These are phyloP conservation scores for Brenthis daphne DNA, from an alignment of 2,888 invertebrate genomes.

Conservation along the genomic window DNA sequence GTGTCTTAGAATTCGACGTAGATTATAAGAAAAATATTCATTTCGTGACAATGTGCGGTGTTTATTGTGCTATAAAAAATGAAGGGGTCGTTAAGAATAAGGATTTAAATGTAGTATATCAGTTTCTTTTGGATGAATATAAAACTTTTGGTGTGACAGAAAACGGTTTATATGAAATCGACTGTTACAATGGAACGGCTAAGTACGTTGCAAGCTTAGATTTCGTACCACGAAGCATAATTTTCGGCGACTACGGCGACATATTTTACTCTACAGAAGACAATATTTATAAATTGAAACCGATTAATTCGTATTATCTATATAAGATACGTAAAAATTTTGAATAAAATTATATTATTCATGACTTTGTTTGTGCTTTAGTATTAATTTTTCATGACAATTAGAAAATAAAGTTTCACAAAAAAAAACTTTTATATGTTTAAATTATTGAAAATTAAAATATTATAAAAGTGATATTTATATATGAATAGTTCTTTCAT, in stretches of 20 bases:
- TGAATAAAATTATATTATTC: background rate
- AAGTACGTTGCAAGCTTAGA: conserved; percentile 54
- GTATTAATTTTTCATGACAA: background rate
- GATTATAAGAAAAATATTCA: conserved; percentile 65
- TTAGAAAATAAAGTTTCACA: too few species aligned
- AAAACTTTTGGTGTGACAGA: conserved; percentile 62
- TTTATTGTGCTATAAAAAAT: conserved; percentile 59
- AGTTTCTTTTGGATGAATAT: conserved; percentile 59
- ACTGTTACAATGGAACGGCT: conserved; percentile 68
- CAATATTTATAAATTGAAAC: conserved; percentile 63
- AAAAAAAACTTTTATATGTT: too few species aligned
- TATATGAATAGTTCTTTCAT: too few species aligned
- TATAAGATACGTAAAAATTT: conserved; percentile 57
- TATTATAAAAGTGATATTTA: too few species aligned
- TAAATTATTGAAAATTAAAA: too few species aligned
- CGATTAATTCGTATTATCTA: conserved; percentile 63
- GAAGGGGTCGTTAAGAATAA: conserved; percentile 61
- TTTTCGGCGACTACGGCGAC: conserved; percentile 72
- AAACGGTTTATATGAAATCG: conserved; percentile 59
- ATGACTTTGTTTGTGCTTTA: background rate
- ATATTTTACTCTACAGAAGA: conserved; percentile 64
- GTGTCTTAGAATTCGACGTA: conserved; percentile 66
- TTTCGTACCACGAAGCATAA: conserved; percentile 62
- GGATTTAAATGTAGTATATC: conserved; percentile 57
- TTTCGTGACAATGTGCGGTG: conserved; percentile 68